Evolutionary conservation across 2,797 vertebrate species (phyloP).

Genomic region (Xiphophorus birchmanni): DNA sequence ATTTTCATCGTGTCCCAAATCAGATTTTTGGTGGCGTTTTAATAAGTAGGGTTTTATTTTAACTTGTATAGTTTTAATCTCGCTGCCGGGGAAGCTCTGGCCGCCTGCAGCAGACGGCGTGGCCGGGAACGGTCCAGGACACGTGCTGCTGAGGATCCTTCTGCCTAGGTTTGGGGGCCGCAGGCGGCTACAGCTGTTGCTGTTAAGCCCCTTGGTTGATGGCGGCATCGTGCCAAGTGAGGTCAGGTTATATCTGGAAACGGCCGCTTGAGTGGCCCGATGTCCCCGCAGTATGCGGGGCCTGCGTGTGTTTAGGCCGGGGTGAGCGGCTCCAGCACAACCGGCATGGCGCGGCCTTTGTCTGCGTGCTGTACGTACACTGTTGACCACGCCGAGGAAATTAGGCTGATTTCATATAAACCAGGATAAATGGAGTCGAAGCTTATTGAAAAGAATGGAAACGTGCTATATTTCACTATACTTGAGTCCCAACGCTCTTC

Average conservation of each 20-base stretch:
- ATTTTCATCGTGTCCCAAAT: not conserved
- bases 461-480: not conserved
- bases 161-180: slow-evolving; percentile 13
- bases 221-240: not conserved
- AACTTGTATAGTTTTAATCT: rapidly evolving
- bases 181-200: slow-evolving; percentile 32
- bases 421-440: no score
- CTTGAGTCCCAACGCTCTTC: not conserved
- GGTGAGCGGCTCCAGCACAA: not conserved
- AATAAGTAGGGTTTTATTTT: rapidly evolving
- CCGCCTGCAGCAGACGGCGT: no score
- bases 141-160: slow-evolving; percentile 63
- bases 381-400: not conserved
- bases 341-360: slow-evolving; percentile 65
- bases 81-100: rapidly evolving
- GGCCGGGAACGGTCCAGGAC: slow-evolving; percentile 19
- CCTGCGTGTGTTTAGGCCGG: slow-evolving; percentile 30
- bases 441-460: not conserved
- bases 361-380: slow-evolving; percentile 53
- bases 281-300: not conserved
- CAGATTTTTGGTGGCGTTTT: not conserved
- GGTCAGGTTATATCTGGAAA: slow-evolving; percentile 18
- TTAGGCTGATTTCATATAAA: no score
- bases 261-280: no score
- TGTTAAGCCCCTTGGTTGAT: not conserved